Percentiles rank a stretch among this genome's conserved stretches.
phyloP scores from a whole-genome alignment of 2,113 vertebrate species.

The Elephas maximus region DNA sequence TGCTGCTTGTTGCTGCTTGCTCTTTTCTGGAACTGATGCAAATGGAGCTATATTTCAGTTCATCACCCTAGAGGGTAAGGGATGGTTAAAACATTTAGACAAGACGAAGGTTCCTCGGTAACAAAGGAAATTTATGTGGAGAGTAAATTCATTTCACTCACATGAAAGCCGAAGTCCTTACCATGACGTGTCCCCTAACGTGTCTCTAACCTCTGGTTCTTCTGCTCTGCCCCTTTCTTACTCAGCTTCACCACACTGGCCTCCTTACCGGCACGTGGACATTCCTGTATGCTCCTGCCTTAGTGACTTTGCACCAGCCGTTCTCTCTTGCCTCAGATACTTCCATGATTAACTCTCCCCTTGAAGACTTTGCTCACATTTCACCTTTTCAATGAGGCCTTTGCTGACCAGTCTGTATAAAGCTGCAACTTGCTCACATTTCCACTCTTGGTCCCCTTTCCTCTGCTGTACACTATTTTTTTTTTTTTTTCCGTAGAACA shows the following conservation, averaged over 20 bases:
- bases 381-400: not conserved
- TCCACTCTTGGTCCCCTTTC: not conserved
- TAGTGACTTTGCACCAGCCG: not conserved
- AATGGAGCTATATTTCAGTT: not conserved
- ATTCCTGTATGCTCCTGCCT: not conserved
- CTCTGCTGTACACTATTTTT: not conserved
- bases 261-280: not conserved
- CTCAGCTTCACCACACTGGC: not conserved
- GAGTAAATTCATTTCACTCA: slow-evolving; percentile 6
- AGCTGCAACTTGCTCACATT: not conserved
- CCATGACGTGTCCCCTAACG: not conserved
- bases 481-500: not conserved
- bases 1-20: not conserved
- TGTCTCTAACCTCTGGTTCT: not conserved
- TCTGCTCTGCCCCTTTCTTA: not conserved
- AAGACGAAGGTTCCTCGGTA: not conserved
- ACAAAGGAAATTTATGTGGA: slow-evolving; percentile 14
- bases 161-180: not conserved
- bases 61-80: not conserved
- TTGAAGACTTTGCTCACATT: not conserved
- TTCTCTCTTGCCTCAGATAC: not conserved
- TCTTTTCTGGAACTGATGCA: not conserved
- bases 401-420: not conserved
- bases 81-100: slow-evolving; percentile 19
- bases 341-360: not conserved